A percentile compares a stretch with the other conserved stretches of the same genome.
Conservation (phyloP, 2,797 vertebrate species). For the Sylvia borin region DNA sequence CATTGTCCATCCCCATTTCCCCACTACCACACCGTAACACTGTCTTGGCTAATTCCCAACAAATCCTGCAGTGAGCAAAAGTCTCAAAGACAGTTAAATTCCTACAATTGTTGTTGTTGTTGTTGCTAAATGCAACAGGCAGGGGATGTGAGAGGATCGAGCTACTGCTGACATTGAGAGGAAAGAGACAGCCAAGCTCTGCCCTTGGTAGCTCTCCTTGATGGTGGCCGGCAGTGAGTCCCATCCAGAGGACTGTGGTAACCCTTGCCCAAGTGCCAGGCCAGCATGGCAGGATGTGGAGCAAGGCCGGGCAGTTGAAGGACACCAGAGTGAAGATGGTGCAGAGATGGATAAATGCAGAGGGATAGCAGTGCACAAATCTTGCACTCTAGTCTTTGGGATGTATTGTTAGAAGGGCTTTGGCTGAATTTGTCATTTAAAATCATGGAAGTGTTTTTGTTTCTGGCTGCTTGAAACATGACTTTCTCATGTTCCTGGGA, state of each 20-base stretch:
- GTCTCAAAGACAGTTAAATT: not conserved
- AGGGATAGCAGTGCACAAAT: not conserved
- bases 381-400: not conserved
- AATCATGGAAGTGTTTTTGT: not conserved
- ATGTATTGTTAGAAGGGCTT: not conserved
- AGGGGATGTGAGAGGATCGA: not conserved
- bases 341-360: not conserved
- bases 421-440: fast-evolving
- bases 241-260: not conserved
- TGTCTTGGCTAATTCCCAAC: not conserved
- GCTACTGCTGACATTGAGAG: not conserved
- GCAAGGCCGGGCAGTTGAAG: not conserved
- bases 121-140: not conserved
- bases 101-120: not conserved
- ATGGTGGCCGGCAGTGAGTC: fast-evolving
- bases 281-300: not conserved
- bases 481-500: not conserved
- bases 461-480: not conserved
- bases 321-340: not conserved
- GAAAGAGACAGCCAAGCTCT: not conserved
- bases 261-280: not conserved
- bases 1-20: not conserved
- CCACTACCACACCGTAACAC: not conserved
- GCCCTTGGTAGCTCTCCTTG: not conserved
- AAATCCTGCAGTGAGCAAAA: not conserved